Percentiles rank a stretch among this genome's conserved stretches.
phyloP scores from a whole-genome alignment of 2,797 vertebrate genomes.

The Hybognathus amarus region DNA sequence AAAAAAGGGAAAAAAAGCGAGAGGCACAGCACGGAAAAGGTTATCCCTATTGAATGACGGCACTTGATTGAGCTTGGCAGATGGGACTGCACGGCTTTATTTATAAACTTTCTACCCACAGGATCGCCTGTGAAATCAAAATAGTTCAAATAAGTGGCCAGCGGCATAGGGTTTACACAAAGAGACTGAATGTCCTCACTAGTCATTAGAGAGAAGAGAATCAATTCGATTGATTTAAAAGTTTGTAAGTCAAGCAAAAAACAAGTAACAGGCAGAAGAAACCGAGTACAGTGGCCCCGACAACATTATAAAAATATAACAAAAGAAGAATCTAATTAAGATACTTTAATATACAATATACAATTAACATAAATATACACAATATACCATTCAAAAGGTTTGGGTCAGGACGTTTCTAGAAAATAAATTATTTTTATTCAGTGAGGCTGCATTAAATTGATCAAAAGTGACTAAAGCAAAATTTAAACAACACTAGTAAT shows the following conservation, averaged over 20 bases:
- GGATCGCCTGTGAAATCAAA: conserved; percentile 67
- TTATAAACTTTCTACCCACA: conserved; percentile 68
- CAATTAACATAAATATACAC: not conserved
- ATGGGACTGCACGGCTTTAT: conserved; percentile 55
- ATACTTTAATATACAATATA: not conserved
- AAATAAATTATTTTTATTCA: not conserved
- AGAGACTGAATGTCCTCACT: conserved; percentile 37
- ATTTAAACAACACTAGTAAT: not conserved
- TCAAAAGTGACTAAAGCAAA: not conserved
- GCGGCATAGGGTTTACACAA: conserved; percentile 52
- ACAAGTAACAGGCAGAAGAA: not conserved
- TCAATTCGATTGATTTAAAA: not conserved
- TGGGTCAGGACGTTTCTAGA: not conserved
- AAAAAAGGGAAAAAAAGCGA: conserved; percentile 32
- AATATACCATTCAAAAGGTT: not conserved
- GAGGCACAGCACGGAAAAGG: conserved; percentile 51
- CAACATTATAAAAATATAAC: not conserved
- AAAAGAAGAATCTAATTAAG: not conserved
- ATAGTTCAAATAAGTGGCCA: conserved; percentile 54
- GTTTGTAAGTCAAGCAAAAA: not conserved
- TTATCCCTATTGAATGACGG: conserved; percentile 60
- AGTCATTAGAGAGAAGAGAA: not conserved
- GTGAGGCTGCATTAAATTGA: not conserved
- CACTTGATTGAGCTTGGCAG: conserved; percentile 66
- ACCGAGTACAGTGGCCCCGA: not conserved